Base-by-base conservation (phyloP, 2,888 invertebrate genomes). In the Dione juno region DNA sequence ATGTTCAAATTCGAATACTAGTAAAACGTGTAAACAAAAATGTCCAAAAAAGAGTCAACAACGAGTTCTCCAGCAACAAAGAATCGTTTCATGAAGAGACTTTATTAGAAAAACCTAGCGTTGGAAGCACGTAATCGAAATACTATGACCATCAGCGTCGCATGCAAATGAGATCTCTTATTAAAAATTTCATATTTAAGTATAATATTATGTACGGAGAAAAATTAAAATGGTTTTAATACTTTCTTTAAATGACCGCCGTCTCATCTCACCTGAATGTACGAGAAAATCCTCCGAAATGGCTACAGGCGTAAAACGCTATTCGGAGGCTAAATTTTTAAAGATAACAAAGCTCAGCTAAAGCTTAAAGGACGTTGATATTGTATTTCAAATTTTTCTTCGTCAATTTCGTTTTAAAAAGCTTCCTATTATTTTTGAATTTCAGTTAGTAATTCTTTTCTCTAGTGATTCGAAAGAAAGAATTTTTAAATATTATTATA, bases 251-350 rank as follows among this genome's bases (percentile, higher is more conserved):
- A 77, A 76, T 72, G 73, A 66, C 72, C 73, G 69, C 16, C 71
- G 68, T 71, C 68, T 68, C 70, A 71, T 77, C 67, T 74, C 58
- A 74, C 72, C 72, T 70, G 73, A 72, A 70, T 70, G 59, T 66
- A 74, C 73, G 61, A 66, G 74, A 45, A 71, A 74, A 76, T 75
- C 71, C 73, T 72, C 70, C 57, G 70, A 72, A 71, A 66, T 73
- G 70, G 69, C 71, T 70, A 78, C 77, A 75, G 73, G 71, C 75
- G 74, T 76, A 77, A 77, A 69, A 65, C 61, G 54, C 69, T 72
- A 79, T 77, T 78, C 80, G 77, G 76, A 75, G 75, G 75, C 76
- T 79, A 79, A 80, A 81, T 78, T 81, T 82, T 81, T 79, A 79
- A 71, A 80, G 77, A 76, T 75, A 82, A 81, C 78, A 84, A 79